Base-by-base conservation (phyloP, 2,888 invertebrate genomes). In the Cosmopolites sordidus region DNA sequence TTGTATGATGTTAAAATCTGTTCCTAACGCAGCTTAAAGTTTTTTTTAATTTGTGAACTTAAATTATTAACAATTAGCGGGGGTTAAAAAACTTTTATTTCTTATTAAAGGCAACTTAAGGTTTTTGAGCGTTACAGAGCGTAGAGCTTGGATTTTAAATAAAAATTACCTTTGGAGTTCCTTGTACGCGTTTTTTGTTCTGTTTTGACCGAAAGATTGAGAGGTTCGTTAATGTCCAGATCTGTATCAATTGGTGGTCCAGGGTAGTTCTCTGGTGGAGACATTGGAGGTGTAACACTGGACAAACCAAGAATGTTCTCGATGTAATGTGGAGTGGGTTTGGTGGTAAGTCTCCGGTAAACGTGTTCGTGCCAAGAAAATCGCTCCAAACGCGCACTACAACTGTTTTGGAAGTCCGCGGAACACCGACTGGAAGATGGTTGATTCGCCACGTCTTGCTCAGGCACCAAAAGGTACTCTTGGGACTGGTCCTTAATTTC, bases 291-390 rank as follows among this genome's bases (percentile, higher is more conserved):
- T 29, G 54, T 49, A 30, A 54, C 54, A 45, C 48, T 54, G 43
- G 44, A 56, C 43, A 71, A 62, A 16, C 91, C 92, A 64, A 95
- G 78, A 61, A 94, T 94, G 70, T 93, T 89, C 60, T 88, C 86
- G 68, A 95, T 94, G 37, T 85, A 83, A 73, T 92, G 91, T 2
- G 92, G 89, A 1, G 94, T 93, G 1, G 91, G 91, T 49, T 81
- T 81, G 63, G 84, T 84, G 8, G 89, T 89, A 9, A 90, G 86
- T 64, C 86, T 86, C 1, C 84, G 87, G 71, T 93, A 93, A 16
- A 92, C 89, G 72, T 93, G 93, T 29, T 91, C 88, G 76, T 92
- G 93, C 92, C 93, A 93, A 33, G 89, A 74, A 16, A 67, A 53
- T 22, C 58, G 54, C 27, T 62, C 63, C 40, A 61, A 59, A 56